Percentiles rank a stretch among this genome's conserved stretches.
These are phyloP conservation scores for Thymelicus acteon DNA, from an alignment of 2,888 invertebrate genomes.

Conservation along the genomic window DNA sequence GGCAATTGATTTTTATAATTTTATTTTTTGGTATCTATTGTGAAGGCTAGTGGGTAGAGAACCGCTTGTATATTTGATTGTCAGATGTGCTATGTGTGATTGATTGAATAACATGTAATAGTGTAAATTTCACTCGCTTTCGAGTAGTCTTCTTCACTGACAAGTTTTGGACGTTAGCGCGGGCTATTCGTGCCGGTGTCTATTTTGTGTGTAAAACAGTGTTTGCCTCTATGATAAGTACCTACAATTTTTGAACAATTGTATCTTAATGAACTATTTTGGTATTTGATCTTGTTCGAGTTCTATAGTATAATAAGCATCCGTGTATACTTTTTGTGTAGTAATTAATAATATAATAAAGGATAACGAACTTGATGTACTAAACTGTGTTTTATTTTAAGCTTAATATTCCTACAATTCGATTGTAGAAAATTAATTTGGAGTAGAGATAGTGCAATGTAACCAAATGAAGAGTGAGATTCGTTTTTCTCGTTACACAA, in stretches of 20 bases:
- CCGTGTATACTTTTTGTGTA: slow-evolving; percentile 15
- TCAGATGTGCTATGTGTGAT: not conserved
- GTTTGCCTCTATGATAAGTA: slow-evolving; percentile 2
- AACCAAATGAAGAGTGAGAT: too few species aligned
- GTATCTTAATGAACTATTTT: slow-evolving; percentile 19
- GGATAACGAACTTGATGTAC: not conserved
- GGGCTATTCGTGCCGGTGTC: not conserved
- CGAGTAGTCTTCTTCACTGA: not conserved
- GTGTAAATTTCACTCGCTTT: too few species aligned
- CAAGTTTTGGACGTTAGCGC: not conserved
- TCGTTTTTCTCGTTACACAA: too few species aligned
- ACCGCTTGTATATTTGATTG: too few species aligned
- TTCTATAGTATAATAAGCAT: slow-evolving; percentile 12
- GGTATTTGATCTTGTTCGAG: slow-evolving; percentile 14
- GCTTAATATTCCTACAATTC: not conserved
- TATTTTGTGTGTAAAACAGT: not conserved
- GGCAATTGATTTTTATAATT: too few species aligned
- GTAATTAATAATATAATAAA: not conserved
- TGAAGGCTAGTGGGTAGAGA: too few species aligned
- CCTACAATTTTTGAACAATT: slow-evolving; percentile 8
- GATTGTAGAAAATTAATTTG: too few species aligned
- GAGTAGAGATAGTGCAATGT: too few species aligned
- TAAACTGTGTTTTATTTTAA: not conserved
- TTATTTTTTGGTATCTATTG: too few species aligned
- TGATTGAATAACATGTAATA: too few species aligned